Evolutionary conservation across 2,113 vertebrate species (phyloP).

Genomic region (Cavia porcellus): DNA sequence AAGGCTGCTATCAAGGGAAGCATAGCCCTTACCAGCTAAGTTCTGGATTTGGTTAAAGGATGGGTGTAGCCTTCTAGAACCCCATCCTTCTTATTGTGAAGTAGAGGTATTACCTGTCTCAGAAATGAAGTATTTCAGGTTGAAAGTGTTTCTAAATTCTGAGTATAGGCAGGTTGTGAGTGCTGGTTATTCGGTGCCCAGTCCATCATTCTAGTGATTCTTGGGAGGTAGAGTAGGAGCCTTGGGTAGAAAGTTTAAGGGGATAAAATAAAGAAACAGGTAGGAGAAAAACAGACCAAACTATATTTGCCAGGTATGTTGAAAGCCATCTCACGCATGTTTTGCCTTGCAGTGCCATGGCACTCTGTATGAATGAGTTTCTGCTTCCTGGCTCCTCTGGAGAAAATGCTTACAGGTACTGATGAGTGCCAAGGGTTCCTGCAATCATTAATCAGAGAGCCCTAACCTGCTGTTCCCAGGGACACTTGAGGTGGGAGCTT

Average conservation of each 20-base stretch:
- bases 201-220: background rate
- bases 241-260: background rate
- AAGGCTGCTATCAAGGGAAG: background rate
- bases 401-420: background rate
- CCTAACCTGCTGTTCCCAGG: background rate
- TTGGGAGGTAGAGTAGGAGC: background rate
- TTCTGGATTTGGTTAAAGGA: background rate
- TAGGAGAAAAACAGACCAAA: background rate
- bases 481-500: background rate
- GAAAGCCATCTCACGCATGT: background rate
- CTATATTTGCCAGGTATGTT: background rate
- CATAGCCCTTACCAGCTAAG: background rate
- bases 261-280: background rate
- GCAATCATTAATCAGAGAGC: background rate
- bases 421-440: background rate
- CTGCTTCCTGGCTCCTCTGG: background rate
- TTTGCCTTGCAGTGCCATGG: background rate
- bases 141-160: conserved; percentile 39
- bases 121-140: background rate
- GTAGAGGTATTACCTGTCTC: background rate
- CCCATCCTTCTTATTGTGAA: background rate
- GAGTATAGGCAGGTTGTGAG: background rate
- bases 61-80: background rate
- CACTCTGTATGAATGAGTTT: background rate
- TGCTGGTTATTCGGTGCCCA: background rate